Evolutionary conservation across 1,140 invertebrate genomes (phyloP).

Genomic region (Heliothis subflexa): DNA sequence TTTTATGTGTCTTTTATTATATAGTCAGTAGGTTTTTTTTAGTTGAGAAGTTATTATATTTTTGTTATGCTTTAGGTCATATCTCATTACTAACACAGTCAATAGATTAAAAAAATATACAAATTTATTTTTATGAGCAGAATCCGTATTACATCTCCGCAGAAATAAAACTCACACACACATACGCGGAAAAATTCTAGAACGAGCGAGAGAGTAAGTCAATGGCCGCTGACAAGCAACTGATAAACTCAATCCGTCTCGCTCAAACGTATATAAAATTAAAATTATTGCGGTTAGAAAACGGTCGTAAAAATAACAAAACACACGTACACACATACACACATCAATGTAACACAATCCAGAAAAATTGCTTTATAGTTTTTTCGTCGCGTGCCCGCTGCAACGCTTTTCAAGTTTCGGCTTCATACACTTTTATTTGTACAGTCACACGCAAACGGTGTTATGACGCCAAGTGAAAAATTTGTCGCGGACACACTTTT

Average conservation of each 20-base stretch:
- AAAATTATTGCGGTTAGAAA: slow-evolving; percentile 37
- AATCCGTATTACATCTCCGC: background rate
- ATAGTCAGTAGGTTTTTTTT: background rate
- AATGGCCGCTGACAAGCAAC: slow-evolving; percentile 11
- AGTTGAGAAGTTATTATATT: background rate
- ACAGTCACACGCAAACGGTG: slow-evolving; percentile 51
- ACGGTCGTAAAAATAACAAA: slow-evolving; percentile 31
- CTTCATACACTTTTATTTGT: slow-evolving; percentile 43
- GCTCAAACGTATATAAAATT: slow-evolving; percentile 4
- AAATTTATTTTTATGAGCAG: background rate
- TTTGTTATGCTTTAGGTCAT: background rate
- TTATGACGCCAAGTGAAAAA: slow-evolving; percentile 63
- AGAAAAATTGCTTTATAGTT: slow-evolving; percentile 40
- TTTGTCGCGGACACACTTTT: slow-evolving; percentile 60
- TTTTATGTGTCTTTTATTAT: background rate
- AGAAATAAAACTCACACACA: slow-evolving; percentile 7
- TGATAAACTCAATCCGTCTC: slow-evolving; percentile 20
- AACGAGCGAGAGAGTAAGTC: slow-evolving; percentile 24
- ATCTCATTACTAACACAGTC: no score
- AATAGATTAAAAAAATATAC: background rate
- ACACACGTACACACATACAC: slow-evolving; percentile 28
- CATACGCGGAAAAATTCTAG: slow-evolving; percentile 6
- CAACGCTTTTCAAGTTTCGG: slow-evolving; percentile 47
- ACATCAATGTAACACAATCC: slow-evolving; percentile 39
- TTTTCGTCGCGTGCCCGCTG: slow-evolving; percentile 42